Evolutionary conservation across 2,113 vertebrate genomes (phyloP).

Genomic region (Oreochromis spilurus): DNA sequence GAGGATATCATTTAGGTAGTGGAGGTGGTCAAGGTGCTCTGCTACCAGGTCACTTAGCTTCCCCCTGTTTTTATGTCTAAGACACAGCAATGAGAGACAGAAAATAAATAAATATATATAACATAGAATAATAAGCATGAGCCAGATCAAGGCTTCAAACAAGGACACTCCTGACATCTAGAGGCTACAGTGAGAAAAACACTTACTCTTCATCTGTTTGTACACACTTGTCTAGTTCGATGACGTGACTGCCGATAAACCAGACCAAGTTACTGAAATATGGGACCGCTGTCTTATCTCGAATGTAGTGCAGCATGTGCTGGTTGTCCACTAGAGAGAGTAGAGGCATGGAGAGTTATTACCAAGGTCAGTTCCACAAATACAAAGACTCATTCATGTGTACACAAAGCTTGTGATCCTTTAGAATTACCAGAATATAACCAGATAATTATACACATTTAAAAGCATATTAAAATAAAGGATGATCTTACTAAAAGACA

Average conservation of each 20-base stretch:
- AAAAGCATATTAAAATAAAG: neutral
- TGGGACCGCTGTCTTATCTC: conserved; percentile 95
- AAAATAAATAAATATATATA: neutral
- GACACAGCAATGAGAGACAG: neutral
- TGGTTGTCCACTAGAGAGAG: conserved; percentile 91
- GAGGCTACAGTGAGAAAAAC: neutral
- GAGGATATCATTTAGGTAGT: conserved; percentile 98
- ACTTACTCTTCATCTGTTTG: conserved; percentile 98
- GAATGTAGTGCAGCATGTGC: conserved; percentile 97
- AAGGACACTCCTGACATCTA: conserved; percentile 39
- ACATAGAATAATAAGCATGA: neutral
- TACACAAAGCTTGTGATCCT: neutral
- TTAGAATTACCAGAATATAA: neutral
- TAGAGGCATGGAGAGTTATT: neutral
- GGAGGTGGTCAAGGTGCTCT: conserved; percentile 95
- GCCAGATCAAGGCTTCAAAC: neutral
- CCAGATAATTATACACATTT: neutral
- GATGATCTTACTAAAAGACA: neutral
- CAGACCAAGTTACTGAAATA: conserved; percentile 99
- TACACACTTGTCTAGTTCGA: conserved; percentile 97
- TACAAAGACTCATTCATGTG: neutral
- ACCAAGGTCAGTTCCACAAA: neutral
- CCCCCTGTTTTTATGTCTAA: conserved; percentile 91
- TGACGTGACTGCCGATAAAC: conserved; percentile 98
- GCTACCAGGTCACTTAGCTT: conserved; percentile 96